Percentiles rank a stretch among this genome's conserved stretches.
Conservation (phyloP, 2,888 invertebrate genomes). For the Cryptocheilus praepositus region DNA sequence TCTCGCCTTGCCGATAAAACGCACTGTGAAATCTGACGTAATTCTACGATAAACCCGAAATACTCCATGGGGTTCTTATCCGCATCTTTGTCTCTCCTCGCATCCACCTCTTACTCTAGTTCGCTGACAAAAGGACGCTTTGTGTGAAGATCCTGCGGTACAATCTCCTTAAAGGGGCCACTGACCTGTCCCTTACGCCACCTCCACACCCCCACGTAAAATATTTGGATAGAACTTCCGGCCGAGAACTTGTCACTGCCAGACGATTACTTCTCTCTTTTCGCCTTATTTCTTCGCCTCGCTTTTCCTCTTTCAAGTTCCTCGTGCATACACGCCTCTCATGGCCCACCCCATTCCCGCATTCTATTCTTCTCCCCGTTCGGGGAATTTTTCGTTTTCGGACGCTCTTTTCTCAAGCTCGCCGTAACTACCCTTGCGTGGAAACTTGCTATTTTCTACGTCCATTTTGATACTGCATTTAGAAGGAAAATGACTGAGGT, state of each 20-base stretch:
- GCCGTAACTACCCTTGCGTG: background rate
- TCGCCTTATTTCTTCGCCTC: too few species aligned
- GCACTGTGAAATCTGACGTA: constrained; percentile 4
- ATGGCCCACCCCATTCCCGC: background rate
- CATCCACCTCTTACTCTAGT: background rate
- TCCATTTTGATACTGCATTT: background rate
- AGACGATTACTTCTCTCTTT: constrained; percentile 22
- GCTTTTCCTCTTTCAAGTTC: background rate
- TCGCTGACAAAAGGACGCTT: constrained; percentile 31
- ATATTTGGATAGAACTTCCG: constrained; percentile 53
- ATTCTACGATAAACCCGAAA: constrained; percentile 14
- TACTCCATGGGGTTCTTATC: too few species aligned
- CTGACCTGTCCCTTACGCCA: constrained; percentile 44
- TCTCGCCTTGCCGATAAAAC: background rate
- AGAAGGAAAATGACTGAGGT: too few species aligned
- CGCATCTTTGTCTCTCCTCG: too few species aligned
- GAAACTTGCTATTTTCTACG: background rate
- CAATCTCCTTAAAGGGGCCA: constrained; percentile 42
- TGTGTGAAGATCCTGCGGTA: constrained; percentile 30
- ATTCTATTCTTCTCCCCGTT: background rate
- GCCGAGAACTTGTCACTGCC: constrained; percentile 32
- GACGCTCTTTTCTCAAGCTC: background rate
- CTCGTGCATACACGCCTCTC: too few species aligned
- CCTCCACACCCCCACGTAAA: constrained; percentile 36
- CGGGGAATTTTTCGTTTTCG: background rate